These are phyloP conservation scores for Synergus laeviventris DNA, from an alignment of 2,888 invertebrate species.

Conservation along the genomic window DNA sequence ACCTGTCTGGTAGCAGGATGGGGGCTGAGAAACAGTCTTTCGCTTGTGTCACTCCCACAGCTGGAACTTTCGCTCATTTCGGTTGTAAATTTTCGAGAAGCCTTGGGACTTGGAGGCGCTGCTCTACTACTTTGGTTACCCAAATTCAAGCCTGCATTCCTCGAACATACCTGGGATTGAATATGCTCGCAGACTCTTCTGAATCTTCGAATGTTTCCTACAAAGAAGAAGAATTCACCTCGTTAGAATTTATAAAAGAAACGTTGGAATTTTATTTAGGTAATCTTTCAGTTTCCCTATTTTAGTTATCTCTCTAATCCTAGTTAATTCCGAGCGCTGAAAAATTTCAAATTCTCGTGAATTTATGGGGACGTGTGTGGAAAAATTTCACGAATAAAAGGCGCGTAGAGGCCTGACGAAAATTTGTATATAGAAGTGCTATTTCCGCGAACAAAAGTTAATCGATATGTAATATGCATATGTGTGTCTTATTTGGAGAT, in stretches of 20 bases:
- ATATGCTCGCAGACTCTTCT: slow-evolving; percentile 97
- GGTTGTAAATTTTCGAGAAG: slow-evolving; percentile 81
- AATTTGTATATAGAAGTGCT: slow-evolving; percentile 3
- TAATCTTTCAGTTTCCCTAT: neutral
- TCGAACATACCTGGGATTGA: slow-evolving; percentile 86
- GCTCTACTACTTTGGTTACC: slow-evolving; percentile 71
- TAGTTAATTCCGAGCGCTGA: neutral
- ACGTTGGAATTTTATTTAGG: neutral
- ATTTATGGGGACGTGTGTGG: neutral
- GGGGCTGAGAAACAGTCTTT: slow-evolving; percentile 77
- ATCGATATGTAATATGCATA: slow-evolving; percentile 10
- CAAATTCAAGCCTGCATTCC: slow-evolving; percentile 69
- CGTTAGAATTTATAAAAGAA: neutral
- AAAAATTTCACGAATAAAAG: neutral
- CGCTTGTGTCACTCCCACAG: slow-evolving; percentile 83
- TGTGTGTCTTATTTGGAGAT: slow-evolving; percentile 50
- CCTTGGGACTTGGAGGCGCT: slow-evolving; percentile 82
- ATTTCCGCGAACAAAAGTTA: slow-evolving; percentile 4
- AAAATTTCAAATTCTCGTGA: neutral
- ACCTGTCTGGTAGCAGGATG: slow-evolving; percentile 78
- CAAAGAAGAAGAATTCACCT: slow-evolving; percentile 23
- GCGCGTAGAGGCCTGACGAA: neutral
- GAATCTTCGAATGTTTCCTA: slow-evolving; percentile 96
- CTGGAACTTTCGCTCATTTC: slow-evolving; percentile 84
- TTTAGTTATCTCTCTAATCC: neutral